phyloP scores from a whole-genome alignment of 2,888 invertebrate species.

The Dione vanillae region DNA sequence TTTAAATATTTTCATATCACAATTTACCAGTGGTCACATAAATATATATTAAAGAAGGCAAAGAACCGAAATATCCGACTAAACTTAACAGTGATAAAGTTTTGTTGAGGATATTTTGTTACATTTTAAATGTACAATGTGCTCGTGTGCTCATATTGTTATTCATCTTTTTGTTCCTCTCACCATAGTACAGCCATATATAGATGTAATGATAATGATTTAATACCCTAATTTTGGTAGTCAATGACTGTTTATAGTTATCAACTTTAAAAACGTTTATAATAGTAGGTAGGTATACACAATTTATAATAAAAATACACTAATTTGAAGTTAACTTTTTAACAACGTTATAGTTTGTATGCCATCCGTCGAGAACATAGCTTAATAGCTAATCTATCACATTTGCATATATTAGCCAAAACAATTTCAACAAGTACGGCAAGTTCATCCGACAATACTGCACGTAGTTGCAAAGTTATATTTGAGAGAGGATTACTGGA shows the following conservation, averaged over 20 bases:
- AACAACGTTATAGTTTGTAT: not conserved
- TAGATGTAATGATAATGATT: too few relatives aligned
- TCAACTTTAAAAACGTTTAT: too few relatives aligned
- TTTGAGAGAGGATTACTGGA: slow-evolving; percentile 25
- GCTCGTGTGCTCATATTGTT: slow-evolving; percentile 6
- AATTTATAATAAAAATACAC: not conserved
- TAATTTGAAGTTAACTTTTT: not conserved
- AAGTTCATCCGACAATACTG: slow-evolving; percentile 35
- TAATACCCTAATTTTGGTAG: too few relatives aligned
- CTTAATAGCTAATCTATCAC: slow-evolving; percentile 28
- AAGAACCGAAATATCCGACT: not conserved
- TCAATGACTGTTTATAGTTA: too few relatives aligned
- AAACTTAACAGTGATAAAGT: slow-evolving; percentile 1
- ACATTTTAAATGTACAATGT: not conserved
- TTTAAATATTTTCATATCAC: too few relatives aligned
- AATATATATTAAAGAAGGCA: not conserved
- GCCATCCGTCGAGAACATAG: slow-evolving; percentile 8
- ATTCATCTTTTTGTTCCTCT: not conserved
- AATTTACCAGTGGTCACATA: too few relatives aligned
- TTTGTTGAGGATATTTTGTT: slow-evolving; percentile 1
- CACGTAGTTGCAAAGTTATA: slow-evolving; percentile 32
- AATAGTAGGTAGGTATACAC: too few relatives aligned
- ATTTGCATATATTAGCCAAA: slow-evolving; percentile 27
- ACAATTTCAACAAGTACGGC: slow-evolving; percentile 27
- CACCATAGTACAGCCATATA: too few relatives aligned